Evolutionary conservation across 2,888 invertebrate species (phyloP), one percentile per base, ranked within the genome.

Genomic region (Ommatoiulus sabulosus): DNA sequence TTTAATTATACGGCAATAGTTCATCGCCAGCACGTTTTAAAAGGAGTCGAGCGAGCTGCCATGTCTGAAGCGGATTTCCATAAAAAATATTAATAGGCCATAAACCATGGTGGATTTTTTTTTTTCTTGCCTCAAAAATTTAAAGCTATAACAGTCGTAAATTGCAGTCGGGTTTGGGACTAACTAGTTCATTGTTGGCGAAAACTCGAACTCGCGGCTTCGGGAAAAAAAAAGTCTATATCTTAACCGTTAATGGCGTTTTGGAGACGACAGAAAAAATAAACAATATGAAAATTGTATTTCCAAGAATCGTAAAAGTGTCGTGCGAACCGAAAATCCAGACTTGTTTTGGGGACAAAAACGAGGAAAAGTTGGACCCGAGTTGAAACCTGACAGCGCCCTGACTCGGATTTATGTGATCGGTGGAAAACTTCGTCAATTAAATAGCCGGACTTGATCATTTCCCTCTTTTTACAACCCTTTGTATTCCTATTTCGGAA

Each of bases 101-200:
- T 63, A 63, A 63, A 63, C 63, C 63, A 63, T 63, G 63, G 2
- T 6, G 63, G 20, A 17, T 20, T 63, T 12, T 48, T 48, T 46
- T 46, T 35, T 52, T 52, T 52, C 15, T 15, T 15, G 15, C 7
- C 20, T 63, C 63, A 63, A 63, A 63, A 63, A 63, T 63, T 63
- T 63, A 63, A 63, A 63, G 63, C 63, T 63, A 63, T 63, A 63
- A 63, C 63, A 63, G 63, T 63, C 63, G 63, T 63, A 63, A 63
- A 63, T 63, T 63, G 63, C 63, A 63, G n/a, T 63, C 63, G 63
- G 48, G 63, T 20, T 7, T 20, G 63, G 63, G 63, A 63, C 63
- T 63, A 63, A 63, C 63, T 63, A 63, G 63, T 63, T 63, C 63
- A 63, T 63, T n/a, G 63, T 63, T 63, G 63, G 63, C 20, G 63